Evolutionary conservation across 2,797 vertebrate genomes (phyloP).

Genomic region (Myotis findleyi): DNA sequence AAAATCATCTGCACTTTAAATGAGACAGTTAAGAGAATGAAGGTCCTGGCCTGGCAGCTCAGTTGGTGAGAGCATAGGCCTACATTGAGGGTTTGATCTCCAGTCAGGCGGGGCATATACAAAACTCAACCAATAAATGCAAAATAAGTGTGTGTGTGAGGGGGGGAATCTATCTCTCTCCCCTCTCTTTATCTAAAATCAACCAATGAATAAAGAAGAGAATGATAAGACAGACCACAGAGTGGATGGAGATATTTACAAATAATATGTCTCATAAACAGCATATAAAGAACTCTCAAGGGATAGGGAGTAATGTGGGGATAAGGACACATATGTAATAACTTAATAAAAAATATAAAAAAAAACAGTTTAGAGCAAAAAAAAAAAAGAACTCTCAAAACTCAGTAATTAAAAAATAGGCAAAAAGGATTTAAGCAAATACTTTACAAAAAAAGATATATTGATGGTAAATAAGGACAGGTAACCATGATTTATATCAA

Average conservation of each 20-base stretch:
- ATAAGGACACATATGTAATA: no score
- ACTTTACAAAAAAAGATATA: not conserved
- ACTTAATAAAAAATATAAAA: no score
- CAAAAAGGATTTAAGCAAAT: not conserved
- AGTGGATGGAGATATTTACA: not conserved
- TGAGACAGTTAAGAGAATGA: not conserved
- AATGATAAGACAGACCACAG: not conserved
- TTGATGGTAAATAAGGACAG: not conserved
- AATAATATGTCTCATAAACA: not conserved
- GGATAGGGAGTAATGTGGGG: no score
- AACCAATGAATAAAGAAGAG: not conserved
- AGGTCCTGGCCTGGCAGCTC: not conserved
- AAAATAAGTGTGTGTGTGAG: not conserved
- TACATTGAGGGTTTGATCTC: not conserved
- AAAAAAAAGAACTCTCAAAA: not conserved
- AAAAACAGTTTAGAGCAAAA: no score
- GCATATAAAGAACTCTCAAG: not conserved
- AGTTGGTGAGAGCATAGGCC: not conserved
- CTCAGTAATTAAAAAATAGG: not conserved
- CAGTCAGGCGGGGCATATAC: not conserved
- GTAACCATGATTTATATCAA: not conserved
- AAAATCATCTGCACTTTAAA: not conserved
- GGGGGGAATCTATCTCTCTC: not conserved
- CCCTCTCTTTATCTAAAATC: not conserved
- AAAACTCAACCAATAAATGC: not conserved